These are phyloP conservation scores for Zapornia atra DNA, from an alignment of 2,113 vertebrate genomes.

Conservation along the genomic window DNA sequence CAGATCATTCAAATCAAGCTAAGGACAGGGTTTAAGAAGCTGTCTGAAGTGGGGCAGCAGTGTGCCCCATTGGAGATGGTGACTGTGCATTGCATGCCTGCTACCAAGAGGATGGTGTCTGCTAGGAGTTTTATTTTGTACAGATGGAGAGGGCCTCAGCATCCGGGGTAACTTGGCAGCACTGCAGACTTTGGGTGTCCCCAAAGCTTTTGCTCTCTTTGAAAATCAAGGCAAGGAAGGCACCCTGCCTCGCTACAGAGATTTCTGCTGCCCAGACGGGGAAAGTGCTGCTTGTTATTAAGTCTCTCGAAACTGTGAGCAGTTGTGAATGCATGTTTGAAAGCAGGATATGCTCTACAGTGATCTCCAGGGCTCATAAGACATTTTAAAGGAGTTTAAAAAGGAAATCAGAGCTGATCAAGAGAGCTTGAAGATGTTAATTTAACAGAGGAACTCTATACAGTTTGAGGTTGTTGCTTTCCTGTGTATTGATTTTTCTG, in stretches of 20 bases:
- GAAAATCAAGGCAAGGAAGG: constrained; percentile 49
- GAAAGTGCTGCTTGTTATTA: constrained; percentile 59
- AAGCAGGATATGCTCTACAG: constrained; percentile 54
- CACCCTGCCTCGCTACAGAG: constrained; percentile 35
- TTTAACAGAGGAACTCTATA: constrained; percentile 18
- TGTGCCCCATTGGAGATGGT: background rate
- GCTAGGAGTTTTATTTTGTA: background rate
- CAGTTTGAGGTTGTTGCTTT: constrained; percentile 33
- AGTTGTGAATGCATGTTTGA: constrained; percentile 46
- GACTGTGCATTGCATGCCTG: rapidly evolving
- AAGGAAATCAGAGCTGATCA: constrained; percentile 62
- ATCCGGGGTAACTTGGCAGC: background rate
- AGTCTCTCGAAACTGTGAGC: constrained; percentile 31
- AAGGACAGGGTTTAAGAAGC: background rate
- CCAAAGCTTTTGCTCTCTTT: constrained; percentile 40
- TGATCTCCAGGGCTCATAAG: constrained; percentile 40
- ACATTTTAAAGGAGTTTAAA: constrained; percentile 52
- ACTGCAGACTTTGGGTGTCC: background rate
- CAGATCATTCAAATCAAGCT: background rate
- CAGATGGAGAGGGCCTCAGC: background rate
- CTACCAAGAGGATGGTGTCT: background rate
- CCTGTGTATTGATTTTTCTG: constrained; percentile 47
- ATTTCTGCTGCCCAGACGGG: constrained; percentile 54
- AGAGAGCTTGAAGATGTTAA: background rate
- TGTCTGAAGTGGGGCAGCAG: rapidly evolving